Evolutionary conservation across 2,113 vertebrate species (phyloP).

Genomic region (Chlamydotis undulata): DNA sequence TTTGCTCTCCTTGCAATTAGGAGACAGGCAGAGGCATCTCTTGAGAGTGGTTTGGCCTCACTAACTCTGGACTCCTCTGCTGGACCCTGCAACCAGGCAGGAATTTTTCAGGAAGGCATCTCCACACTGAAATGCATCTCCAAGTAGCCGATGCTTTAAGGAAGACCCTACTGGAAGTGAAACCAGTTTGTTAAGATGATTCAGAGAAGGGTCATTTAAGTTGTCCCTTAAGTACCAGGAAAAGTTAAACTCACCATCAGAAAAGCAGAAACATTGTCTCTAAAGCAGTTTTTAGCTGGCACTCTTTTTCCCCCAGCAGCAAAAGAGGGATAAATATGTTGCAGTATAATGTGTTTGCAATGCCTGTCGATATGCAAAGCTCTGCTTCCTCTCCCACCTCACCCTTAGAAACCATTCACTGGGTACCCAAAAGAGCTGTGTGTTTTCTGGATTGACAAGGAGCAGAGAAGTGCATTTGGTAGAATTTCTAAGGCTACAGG

Average conservation of each 20-base stretch:
- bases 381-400: neutral
- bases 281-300: neutral
- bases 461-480: neutral
- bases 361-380: neutral
- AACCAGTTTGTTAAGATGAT: neutral
- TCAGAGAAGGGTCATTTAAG: constrained; percentile 20
- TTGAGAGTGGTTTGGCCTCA: neutral
- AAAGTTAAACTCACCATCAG: neutral
- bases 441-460: neutral
- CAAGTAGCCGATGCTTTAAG: neutral
- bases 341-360: neutral
- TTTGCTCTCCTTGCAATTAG: neutral
- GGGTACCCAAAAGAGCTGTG: neutral
- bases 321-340: neutral
- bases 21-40: neutral
- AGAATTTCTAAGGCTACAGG: neutral
- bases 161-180: constrained; percentile 20
- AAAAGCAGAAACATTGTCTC: neutral
- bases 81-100: neutral
- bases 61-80: neutral
- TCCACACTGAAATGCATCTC: neutral
- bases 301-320: neutral
- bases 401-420: neutral
- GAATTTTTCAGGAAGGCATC: neutral
- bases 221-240: constrained; percentile 38